These are phyloP conservation scores for Tipula unca DNA, from an alignment of 2,888 invertebrate species.

Conservation along the genomic window DNA sequence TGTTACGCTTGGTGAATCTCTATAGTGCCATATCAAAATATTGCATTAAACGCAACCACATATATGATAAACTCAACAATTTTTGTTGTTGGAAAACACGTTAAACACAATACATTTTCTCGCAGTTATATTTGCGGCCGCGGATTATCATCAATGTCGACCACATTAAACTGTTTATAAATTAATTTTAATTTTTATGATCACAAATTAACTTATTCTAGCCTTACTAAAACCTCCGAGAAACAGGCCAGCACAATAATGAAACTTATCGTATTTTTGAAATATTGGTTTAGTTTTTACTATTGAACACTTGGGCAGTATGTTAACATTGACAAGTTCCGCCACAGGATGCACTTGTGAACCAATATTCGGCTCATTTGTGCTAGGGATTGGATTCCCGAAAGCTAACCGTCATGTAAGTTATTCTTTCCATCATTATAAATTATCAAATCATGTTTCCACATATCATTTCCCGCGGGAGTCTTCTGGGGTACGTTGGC, in stretches of 20 bases:
- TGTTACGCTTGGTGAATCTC: no score
- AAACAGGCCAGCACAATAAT: slow-evolving; percentile 30
- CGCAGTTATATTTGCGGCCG: slow-evolving; percentile 64
- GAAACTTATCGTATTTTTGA: slow-evolving; percentile 29
- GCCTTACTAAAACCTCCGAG: slow-evolving; percentile 35
- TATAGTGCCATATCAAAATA: no score
- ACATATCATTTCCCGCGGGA: no score
- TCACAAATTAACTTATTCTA: no score
- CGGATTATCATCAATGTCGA: slow-evolving; percentile 59
- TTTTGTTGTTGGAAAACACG: no score
- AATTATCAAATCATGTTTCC: background rate
- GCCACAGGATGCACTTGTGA: slow-evolving; percentile 56
- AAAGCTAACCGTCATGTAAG: slow-evolving; percentile 53
- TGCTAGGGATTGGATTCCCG: slow-evolving; percentile 58
- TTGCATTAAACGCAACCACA: no score
- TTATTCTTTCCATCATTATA: background rate
- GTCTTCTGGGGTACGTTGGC: slow-evolving; percentile 47
- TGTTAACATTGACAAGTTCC: slow-evolving; percentile 56
- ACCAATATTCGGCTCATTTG: slow-evolving; percentile 57
- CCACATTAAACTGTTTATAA: slow-evolving; percentile 50
- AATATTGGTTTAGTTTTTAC: slow-evolving; percentile 44
- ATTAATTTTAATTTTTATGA: no score
- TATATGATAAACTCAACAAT: no score
- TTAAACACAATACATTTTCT: no score
- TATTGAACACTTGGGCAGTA: slow-evolving; percentile 54